These are phyloP conservation scores for Hemicentrotus pulcherrimus DNA, from an alignment of 35 echinoderm and acorn worm species.

Conservation along the genomic window DNA sequence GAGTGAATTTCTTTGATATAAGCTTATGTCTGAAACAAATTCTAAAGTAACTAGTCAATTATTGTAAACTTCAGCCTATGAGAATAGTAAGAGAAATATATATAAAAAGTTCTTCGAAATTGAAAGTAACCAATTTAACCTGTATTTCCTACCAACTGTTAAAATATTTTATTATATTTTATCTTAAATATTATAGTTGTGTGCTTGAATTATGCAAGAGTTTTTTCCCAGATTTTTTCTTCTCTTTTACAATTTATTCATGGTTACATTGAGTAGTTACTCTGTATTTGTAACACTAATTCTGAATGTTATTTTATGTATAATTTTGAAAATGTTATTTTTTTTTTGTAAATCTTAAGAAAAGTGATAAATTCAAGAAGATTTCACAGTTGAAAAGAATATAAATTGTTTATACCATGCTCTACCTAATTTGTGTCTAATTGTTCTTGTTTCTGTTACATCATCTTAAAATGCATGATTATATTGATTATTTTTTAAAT, in stretches of 20 bases:
- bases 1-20: not conserved
- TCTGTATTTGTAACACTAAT: not conserved
- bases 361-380: not conserved
- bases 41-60: not conserved
- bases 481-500: not conserved
- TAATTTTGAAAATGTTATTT: not conserved
- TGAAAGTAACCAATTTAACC: too few relatives aligned
- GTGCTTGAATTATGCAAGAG: not conserved
- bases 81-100: not conserved
- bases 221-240: not conserved
- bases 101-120: too few relatives aligned
- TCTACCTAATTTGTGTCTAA: not conserved
- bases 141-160: not conserved
- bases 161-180: not conserved
- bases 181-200: not conserved
- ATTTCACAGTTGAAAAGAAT: constrained; percentile 5
- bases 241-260: not conserved
- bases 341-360: not conserved
- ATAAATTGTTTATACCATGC: not conserved
- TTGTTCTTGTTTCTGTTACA: not conserved
- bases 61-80: not conserved
- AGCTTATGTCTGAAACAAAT: not conserved
- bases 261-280: not conserved
- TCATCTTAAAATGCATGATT: not conserved
- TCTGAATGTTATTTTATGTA: not conserved